Percentiles rank a stretch among this genome's conserved stretches.
Conservation (phyloP, 2,113 vertebrate genomes). For the Hassar affinis region DNA sequence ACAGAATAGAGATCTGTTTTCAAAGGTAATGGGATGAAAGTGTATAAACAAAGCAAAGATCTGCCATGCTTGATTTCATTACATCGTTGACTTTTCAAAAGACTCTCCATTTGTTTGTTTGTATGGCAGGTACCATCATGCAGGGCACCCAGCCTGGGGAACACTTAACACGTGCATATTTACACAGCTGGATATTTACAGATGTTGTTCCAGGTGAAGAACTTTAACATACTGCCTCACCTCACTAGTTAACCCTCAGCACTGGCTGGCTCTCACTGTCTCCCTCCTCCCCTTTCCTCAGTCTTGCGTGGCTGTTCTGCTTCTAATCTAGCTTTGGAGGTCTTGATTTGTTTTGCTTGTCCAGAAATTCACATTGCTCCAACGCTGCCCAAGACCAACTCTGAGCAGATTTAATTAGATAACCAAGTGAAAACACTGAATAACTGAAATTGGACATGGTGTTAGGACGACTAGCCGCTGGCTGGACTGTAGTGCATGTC, state of each 20-base stretch:
- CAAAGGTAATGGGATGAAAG: slow-evolving; percentile 63
- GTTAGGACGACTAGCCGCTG: slow-evolving; percentile 61
- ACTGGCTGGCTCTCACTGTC: slow-evolving; percentile 14
- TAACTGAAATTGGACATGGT: slow-evolving; percentile 74
- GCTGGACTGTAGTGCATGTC: slow-evolving; percentile 54
- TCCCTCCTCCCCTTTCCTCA: slow-evolving; percentile 35
- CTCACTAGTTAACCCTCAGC: slow-evolving; percentile 48
- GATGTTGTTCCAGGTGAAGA: slow-evolving; percentile 60
- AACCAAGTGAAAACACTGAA: slow-evolving; percentile 67
- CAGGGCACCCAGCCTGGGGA: slow-evolving; percentile 41
- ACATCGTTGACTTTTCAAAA: slow-evolving; percentile 57
- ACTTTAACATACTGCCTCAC: slow-evolving; percentile 52
- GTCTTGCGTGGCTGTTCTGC: slow-evolving; percentile 65
- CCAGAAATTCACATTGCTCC: slow-evolving; percentile 67
- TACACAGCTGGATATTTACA: slow-evolving; percentile 70
- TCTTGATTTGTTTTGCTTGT: slow-evolving; percentile 76
- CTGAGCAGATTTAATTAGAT: slow-evolving; percentile 75
- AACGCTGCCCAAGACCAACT: slow-evolving; percentile 67
- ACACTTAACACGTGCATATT: slow-evolving; percentile 59
- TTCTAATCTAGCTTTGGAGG: slow-evolving; percentile 73
- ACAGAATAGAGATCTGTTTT: slow-evolving; percentile 57
- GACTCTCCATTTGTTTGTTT: slow-evolving; percentile 68
- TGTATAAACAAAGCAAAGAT: slow-evolving; percentile 29
- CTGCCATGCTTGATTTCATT: slow-evolving; percentile 51
- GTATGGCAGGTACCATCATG: slow-evolving; percentile 62